phyloP scores from a whole-genome alignment of 2,888 invertebrate species.

The Andrena camellia region DNA sequence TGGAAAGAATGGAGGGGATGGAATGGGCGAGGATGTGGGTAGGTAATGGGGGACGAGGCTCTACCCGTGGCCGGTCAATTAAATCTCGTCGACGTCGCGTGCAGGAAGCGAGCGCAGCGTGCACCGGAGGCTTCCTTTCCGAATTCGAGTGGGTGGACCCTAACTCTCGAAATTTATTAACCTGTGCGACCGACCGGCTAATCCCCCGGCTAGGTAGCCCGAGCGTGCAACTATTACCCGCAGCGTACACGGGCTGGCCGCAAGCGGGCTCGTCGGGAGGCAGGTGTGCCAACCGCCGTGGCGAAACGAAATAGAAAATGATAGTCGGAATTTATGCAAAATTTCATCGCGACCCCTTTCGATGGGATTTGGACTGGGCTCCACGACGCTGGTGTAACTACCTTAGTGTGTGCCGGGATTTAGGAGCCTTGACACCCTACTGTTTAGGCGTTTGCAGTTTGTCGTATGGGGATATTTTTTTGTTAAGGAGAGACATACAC shows the following conservation, averaged over 20 bases:
- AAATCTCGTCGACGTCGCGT: constrained; percentile 76
- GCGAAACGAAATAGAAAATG: constrained; percentile 14
- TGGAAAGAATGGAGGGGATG: constrained; percentile 44
- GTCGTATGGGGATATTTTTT: too few species aligned
- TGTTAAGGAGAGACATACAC: too few species aligned
- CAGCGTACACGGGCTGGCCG: constrained; percentile 45
- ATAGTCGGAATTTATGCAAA: constrained; percentile 24
- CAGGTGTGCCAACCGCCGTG: constrained; percentile 35
- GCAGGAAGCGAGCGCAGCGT: constrained; percentile 73
- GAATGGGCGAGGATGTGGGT: constrained; percentile 6
- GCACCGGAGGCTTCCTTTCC: constrained; percentile 76
- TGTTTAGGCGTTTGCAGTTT: too few species aligned
- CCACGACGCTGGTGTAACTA: not conserved
- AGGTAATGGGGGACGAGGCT: constrained; percentile 64
- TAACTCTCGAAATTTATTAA: constrained; percentile 74
- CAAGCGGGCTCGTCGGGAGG: constrained; percentile 27
- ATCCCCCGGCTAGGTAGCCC: constrained; percentile 60
- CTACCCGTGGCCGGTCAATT: constrained; percentile 71
- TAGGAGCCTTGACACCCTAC: too few species aligned
- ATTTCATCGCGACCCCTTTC: not conserved
- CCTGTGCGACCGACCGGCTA: constrained; percentile 73
- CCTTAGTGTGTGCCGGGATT: too few species aligned
- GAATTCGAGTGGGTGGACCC: constrained; percentile 75
- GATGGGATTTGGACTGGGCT: not conserved
- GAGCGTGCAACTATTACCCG: constrained; percentile 71